These are phyloP conservation scores for Chaitophorus viminalis DNA, from an alignment of 2,888 invertebrate genomes.

Conservation along the genomic window DNA sequence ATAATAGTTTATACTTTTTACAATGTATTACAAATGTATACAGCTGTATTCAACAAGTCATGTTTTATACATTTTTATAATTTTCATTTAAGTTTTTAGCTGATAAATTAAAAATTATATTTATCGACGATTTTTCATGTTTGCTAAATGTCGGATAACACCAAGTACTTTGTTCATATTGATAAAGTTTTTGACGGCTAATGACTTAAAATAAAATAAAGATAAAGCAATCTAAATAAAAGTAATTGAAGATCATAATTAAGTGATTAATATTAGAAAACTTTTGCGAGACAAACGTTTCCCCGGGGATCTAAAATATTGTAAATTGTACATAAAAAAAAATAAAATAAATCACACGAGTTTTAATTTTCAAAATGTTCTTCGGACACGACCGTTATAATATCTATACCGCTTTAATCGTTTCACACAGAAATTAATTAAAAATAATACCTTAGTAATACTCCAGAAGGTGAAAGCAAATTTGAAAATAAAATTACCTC, in stretches of 20 bases:
- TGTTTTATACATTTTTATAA: too few relatives aligned
- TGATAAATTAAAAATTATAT: too few relatives aligned
- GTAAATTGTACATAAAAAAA: constrained; percentile 13
- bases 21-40: too few relatives aligned
- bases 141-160: neutral
- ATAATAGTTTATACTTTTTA: too few relatives aligned
- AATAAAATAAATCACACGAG: constrained; percentile 36
- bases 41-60: too few relatives aligned
- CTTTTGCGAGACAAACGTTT: constrained; percentile 23
- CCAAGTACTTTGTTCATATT: neutral
- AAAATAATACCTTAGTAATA: constrained; percentile 34
- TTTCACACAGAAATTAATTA: constrained; percentile 39
- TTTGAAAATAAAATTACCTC: constrained; percentile 22
- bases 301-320: neutral
- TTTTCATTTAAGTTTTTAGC: too few relatives aligned
- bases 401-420: constrained; percentile 21
- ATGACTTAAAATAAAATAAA: neutral
- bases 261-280: constrained; percentile 32
- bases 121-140: neutral
- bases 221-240: constrained; percentile 32
- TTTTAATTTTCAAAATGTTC: constrained; percentile 40
- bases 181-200: constrained; percentile 11
- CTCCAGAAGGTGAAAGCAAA: constrained; percentile 24
- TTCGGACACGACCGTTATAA: constrained; percentile 18
- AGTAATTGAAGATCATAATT: constrained; percentile 43